Evolutionary conservation across 2,888 invertebrate genomes (phyloP), one percentile per base, ranked within the genome.

Genomic region (Trachelus iudaicus): DNA sequence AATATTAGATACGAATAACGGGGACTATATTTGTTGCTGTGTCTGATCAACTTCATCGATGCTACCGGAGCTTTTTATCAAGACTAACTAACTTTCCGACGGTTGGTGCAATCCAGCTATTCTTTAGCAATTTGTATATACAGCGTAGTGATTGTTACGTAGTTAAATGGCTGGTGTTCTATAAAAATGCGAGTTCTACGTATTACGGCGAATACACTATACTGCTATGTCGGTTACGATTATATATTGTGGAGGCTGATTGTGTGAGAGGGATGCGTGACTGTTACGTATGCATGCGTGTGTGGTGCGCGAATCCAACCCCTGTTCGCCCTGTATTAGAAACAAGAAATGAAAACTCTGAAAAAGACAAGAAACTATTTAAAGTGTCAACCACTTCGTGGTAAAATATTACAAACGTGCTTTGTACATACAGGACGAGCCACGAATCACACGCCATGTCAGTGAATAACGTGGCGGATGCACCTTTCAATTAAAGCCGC

Each of bases 91-190:
- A 23, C 56, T 56, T 56, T 56, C 81, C 78, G 78, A 83, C 77
- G 80, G 85, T 87, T 85, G 88, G 86, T 88, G 86, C 87, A 86
- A 85, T 56, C 84, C 86, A 85, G 86, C 81, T 81, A 82, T 81
- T 81, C 83, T 81, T 86, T 88, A 89, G 87, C 82, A 87, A 88
- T 87, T 88, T 91, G 90, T 91, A 90, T 82, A 91, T 90, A 90
- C 90, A 90, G 83, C 75, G 80, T 90, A 90, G 89, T 88, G 78
- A 90, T 85, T 89, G 90, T 91, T 91, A 89, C 85, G 85, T 90
- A 91, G 90, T 81, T 87, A 87, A 87, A 87, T 89, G 88, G 87
- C 90, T 87, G 87, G 85, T 90, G 89, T 90, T 88, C 81, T 83
- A 82, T 79, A 80, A 85, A 56, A 56, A 56, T 82, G 82, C 81